Conservation (phyloP, 1,140 invertebrate genomes). For the Formica exsecta region DNA sequence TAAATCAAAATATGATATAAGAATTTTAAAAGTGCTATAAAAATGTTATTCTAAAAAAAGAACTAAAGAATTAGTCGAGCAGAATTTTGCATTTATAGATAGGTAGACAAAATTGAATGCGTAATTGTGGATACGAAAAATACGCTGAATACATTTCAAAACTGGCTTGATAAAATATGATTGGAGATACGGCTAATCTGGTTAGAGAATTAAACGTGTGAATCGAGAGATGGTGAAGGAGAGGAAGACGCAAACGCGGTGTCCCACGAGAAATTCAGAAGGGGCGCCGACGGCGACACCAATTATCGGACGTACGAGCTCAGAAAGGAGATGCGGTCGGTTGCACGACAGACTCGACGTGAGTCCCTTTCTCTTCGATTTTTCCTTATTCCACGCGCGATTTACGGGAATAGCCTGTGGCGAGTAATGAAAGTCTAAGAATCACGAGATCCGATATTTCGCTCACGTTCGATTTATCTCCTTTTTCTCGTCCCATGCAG, state of each 20-base stretch:
- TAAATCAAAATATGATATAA: too few species aligned
- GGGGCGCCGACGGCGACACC: conserved; percentile 34
- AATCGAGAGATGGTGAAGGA: neutral
- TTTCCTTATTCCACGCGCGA: conserved; percentile 57
- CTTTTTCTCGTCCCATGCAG: conserved; percentile 26
- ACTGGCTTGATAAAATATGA: neutral
- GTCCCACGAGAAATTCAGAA: conserved; percentile 65
- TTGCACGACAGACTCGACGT: neutral
- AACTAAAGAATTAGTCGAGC: neutral
- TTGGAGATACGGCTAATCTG: conserved; percentile 5
- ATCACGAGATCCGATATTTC: conserved; percentile 54
- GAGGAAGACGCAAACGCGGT: neutral
- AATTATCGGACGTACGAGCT: conserved; percentile 58
- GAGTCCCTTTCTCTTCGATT: conserved; percentile 33
- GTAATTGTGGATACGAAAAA: neutral
- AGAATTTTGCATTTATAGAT: neutral
- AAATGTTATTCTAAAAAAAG: neutral
- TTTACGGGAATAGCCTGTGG: conserved; percentile 44
- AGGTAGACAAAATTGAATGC: neutral
- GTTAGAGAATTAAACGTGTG: conserved; percentile 5
- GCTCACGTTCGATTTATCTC: conserved; percentile 63
- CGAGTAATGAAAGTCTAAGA: conserved; percentile 58
- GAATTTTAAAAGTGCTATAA: too few species aligned
- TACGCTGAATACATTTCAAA: conserved; percentile 1
- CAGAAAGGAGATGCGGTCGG: conserved; percentile 42